Evolutionary conservation across 1,140 invertebrate species (phyloP).

Genomic region (Aricia agestis): DNA sequence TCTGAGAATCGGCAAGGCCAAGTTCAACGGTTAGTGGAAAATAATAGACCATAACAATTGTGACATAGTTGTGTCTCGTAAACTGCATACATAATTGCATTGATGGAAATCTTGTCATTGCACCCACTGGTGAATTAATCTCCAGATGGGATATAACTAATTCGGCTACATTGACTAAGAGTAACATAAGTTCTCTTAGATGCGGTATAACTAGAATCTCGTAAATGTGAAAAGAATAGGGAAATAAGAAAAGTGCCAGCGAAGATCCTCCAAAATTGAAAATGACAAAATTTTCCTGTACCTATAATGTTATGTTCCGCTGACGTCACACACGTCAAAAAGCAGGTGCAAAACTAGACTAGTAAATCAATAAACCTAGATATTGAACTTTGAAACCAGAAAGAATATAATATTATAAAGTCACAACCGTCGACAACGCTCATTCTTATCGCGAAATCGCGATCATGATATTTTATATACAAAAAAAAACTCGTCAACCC

Average conservation of each 20-base stretch:
- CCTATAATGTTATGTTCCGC: too few species aligned
- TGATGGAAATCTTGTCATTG: not conserved
- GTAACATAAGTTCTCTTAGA: too few species aligned
- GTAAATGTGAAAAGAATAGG: too few species aligned
- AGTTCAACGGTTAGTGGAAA: conserved; percentile 7
- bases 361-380: not conserved
- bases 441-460: not conserved
- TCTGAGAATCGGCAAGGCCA: conserved; percentile 30
- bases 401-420: not conserved
- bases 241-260: too few species aligned
- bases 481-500: not conserved
- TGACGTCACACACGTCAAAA: not conserved
- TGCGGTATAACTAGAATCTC: not conserved
- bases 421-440: not conserved
- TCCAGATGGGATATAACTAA: not conserved
- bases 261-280: too few species aligned
- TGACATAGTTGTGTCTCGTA: not conserved
- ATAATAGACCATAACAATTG: not conserved
- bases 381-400: not conserved
- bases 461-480: not conserved
- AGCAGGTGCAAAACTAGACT: not conserved
- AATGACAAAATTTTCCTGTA: too few species aligned
- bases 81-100: not conserved
- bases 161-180: too few species aligned
- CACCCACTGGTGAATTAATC: not conserved